Base-by-base conservation (phyloP, 1,140 invertebrate genomes). In the Panagrolaimus sp. region DNA sequence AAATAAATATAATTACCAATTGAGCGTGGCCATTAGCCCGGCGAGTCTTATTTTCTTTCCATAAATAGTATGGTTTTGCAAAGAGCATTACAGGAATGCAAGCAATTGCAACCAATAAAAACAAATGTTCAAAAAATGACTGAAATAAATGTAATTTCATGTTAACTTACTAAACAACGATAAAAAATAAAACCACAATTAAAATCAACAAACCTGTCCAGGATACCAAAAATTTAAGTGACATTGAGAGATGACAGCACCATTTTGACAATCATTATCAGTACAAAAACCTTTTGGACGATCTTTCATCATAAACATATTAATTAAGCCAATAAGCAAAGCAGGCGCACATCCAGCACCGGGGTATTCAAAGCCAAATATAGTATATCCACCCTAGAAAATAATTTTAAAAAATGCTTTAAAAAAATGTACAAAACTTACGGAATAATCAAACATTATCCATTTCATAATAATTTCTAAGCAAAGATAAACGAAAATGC, bases 81-180 rank as follows among this genome's bases (percentile, higher is more conserved):
- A 95, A 84, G 67, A 98, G 86, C 90, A 98, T 91, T 79, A 92
- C 89, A 0, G 94, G 95, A 25, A 98, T 89, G 83, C 93, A 96
- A 27, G 89, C 74, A 0, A 95, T 75, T 0, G 89, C 91, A 0
- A 90, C 68, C 9, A 90, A 80, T 3, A 94, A 88, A 62, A 92
- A 89, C 51, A 89, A 82, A 27, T 85, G 85, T 84, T 96, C 91
- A 69, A 81, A 83, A 73, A 81, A 81, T 13, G 69, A 69, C 79
- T 81, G 66, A 80, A 80, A 76, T n/a, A 27, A 48, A 11, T 25
- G 23, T 64, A 63, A 63, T 16, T 27, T 31, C 13, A 42, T 14
- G 14, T 42, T 20, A 9, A 47, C 14, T 23, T 45, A 14, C 7
- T 48, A 16, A 1, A 25, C 14, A 20, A 27, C n/a, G 67, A 14